A percentile compares a stretch with the other conserved stretches of the same genome.
Evolutionary conservation across 1,140 invertebrate species (phyloP).

Genomic region (Hormaphis cornu): DNA sequence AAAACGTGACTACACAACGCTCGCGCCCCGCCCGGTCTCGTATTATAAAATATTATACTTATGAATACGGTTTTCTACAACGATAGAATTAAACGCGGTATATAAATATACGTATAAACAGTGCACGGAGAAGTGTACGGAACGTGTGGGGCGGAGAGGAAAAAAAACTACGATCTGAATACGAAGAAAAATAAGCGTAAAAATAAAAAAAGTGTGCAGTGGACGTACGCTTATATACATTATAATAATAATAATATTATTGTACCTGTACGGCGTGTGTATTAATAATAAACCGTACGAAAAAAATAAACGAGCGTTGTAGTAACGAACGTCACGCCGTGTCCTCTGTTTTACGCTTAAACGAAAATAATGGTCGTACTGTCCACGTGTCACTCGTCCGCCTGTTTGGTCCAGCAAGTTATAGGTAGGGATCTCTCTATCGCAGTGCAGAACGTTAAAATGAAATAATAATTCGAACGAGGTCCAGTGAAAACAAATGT

Average conservation of each 20-base stretch:
- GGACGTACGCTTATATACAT: no score
- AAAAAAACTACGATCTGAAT: not conserved
- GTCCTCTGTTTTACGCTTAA: conserved; percentile 26
- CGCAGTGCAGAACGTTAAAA: no score
- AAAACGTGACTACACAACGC: conserved; percentile 1
- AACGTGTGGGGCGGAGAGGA: not conserved
- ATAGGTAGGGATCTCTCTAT: no score
- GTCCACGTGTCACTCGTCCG: no score
- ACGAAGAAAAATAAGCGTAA: not conserved
- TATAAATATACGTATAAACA: not conserved
- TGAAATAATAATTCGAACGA: no score
- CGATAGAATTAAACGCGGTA: not conserved
- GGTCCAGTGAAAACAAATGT: no score
- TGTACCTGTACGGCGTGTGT: not conserved
- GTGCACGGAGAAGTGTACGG: no score
- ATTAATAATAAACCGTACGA: not conserved
- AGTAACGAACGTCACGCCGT: conserved; percentile 21
- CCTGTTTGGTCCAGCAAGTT: no score
- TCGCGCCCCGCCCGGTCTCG: not conserved
- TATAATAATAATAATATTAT: not conserved
- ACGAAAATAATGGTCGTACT: no score
- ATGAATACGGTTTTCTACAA: not conserved
- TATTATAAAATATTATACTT: not conserved
- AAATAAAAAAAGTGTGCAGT: not conserved
- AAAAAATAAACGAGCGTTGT: no score